Evolutionary conservation across 2,797 vertebrate genomes (phyloP), one percentile per base, ranked within the genome.

Genomic region (Mareca strepera): DNA sequence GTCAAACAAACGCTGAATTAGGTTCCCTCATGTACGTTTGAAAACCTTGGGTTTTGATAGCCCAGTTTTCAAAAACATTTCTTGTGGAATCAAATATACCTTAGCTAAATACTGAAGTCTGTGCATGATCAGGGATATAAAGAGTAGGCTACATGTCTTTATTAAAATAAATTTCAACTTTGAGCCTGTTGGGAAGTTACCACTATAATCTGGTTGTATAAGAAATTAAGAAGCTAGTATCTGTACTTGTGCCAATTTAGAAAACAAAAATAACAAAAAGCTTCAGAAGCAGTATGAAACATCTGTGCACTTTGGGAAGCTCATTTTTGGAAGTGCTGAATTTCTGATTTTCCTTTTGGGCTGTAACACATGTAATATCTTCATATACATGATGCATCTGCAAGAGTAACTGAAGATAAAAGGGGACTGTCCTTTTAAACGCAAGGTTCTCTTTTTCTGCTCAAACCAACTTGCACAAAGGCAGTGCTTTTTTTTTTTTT

Each of bases 321-420:
- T 89, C 35, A 31, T 66, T 63, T 86, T 50, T 35, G 56, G 13
- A 86, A 63, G 50, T 25, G 39, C 25, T 75, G 62, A 16, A 73
- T 78, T 95, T 50, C 63, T 86, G n/a, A 72, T 70, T 69, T 91
- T 39, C 37, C 44, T 94, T 94, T 84, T 69, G 82, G 78, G 44
- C 85, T 87, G 37, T 41, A 63, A 55, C 60, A 78, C 2, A 1
- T 5, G 29, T 35, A 64, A 46, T 48, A 76, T 23, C 63, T 81
- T 68, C 59, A 74, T 22, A 18, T 9, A 18, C 11, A 48, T 7
- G 26, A 20, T 48, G 22, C 20, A 73, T 4, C 39, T 20, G 0
- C 50, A 73, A 69, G 70, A 88, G 48, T 66, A 74, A 82, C 3
- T 12, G 41, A 70, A 80, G 8, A 72, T 55, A 48, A 86, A 88